phyloP scores from a whole-genome alignment of 2,797 vertebrate species.

The Rhinatrema bivittatum region DNA sequence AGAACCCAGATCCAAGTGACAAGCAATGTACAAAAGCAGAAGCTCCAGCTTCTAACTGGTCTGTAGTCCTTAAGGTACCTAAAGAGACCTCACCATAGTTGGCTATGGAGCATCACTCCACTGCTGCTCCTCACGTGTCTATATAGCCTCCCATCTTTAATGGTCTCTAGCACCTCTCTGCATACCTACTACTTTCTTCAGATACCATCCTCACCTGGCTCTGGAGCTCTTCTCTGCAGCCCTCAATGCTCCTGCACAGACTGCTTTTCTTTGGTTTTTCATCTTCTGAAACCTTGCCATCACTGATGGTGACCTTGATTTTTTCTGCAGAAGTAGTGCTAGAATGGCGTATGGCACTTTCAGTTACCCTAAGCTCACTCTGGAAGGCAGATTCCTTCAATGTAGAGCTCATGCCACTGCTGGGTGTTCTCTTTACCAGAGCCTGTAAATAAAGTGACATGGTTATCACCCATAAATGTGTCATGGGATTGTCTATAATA shows the following conservation, averaged over 20 bases:
- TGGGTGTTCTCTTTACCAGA: constrained; percentile 91
- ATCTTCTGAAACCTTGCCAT: constrained; percentile 81
- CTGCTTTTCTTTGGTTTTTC: constrained; percentile 95
- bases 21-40: too few relatives aligned
- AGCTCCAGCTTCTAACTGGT: too few relatives aligned
- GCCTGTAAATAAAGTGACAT: constrained; percentile 64
- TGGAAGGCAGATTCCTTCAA: constrained; percentile 97
- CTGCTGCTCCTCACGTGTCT: too few relatives aligned
- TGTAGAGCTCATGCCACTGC: constrained; percentile 90
- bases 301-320: constrained; percentile 86
- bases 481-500: too few relatives aligned
- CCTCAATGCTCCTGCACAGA: constrained; percentile 87
- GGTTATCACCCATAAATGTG: too few relatives aligned
- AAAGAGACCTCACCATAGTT: too few relatives aligned
- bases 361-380: constrained; percentile 83
- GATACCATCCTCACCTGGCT: constrained; percentile 62
- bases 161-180: too few relatives aligned
- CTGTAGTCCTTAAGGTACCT: too few relatives aligned
- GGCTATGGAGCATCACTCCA: too few relatives aligned
- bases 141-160: too few relatives aligned
- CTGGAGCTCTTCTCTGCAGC: constrained; percentile 88
- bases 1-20: too few relatives aligned
- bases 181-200: neutral
- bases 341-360: constrained; percentile 84
- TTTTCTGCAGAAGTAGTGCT: constrained; percentile 85